Evolutionary conservation across 1,140 invertebrate genomes (phyloP).

Genomic region (Drosophila navojoa): DNA sequence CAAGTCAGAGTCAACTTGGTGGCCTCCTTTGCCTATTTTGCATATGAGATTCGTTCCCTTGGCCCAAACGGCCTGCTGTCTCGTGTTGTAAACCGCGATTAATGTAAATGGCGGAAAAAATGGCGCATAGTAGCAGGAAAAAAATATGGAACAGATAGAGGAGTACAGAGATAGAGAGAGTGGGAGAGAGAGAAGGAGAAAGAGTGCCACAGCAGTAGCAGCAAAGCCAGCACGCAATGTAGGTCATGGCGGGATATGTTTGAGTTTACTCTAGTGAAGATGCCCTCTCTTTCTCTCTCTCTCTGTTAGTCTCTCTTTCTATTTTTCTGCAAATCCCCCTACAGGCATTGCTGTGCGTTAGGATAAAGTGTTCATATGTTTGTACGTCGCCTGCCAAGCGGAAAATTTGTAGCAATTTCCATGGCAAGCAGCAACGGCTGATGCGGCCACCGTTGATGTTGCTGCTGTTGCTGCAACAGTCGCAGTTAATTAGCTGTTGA

Average conservation of each 20-base stretch:
- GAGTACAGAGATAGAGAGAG: constrained; percentile 1
- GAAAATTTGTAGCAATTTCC: constrained; percentile 55
- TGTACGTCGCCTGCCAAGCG: constrained; percentile 40
- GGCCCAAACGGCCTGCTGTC: constrained; percentile 32
- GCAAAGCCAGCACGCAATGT: constrained; percentile 49
- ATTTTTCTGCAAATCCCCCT: background rate
- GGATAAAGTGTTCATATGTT: constrained; percentile 44
- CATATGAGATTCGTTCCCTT: constrained; percentile 44
- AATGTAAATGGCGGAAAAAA: constrained; percentile 69
- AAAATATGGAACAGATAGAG: constrained; percentile 35
- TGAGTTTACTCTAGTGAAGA: constrained; percentile 35
- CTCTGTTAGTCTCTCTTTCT: background rate
- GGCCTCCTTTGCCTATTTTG: constrained; percentile 42
- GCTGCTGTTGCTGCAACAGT: constrained; percentile 15
- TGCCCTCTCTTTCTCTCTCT: background rate
- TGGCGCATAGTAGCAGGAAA: constrained; percentile 37
- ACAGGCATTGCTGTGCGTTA: constrained; percentile 11
- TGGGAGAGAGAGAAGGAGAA: too few relatives aligned
- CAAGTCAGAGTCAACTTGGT: constrained; percentile 22
- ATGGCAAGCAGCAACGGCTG: constrained; percentile 31
- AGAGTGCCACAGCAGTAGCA: constrained; percentile 10
- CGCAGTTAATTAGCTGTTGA: constrained; percentile 46
- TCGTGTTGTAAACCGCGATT: constrained; percentile 72
- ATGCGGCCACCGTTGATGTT: constrained; percentile 28
- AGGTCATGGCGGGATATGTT: constrained; percentile 58